Percentiles rank a stretch among this genome's conserved stretches.
Conservation (phyloP, 2,113 vertebrate species). For the Nothocercus julius region DNA sequence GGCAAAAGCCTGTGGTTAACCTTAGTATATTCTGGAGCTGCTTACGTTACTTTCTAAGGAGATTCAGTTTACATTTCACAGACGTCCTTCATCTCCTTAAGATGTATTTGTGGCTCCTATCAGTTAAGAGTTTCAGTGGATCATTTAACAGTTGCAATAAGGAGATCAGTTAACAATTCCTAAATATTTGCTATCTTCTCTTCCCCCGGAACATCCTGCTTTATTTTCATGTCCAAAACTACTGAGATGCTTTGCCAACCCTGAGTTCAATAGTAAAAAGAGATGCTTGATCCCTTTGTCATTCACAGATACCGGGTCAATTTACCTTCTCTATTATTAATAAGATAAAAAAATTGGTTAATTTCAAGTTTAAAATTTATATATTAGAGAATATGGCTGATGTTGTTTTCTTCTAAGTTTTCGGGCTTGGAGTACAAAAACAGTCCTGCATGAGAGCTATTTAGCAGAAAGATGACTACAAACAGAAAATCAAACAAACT, state of each 20-base stretch:
- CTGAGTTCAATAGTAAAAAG: not conserved
- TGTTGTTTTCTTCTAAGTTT: not conserved
- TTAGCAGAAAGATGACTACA: not conserved
- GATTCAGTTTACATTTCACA: not conserved
- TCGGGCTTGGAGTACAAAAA: not conserved
- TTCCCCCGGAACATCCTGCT: not conserved
- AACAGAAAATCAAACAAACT: not conserved
- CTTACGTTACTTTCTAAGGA: not conserved
- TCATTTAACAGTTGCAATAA: not conserved
- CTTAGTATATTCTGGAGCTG: not conserved
- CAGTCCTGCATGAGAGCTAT: not conserved
- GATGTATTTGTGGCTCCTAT: not conserved
- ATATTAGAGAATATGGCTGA: not conserved
- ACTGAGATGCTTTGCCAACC: not conserved
- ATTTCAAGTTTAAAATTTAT: not conserved
- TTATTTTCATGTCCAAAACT: not conserved
- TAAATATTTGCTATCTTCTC: constrained; percentile 7
- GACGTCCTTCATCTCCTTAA: not conserved
- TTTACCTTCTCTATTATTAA: not conserved
- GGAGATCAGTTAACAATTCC: not conserved
- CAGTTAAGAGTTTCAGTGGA: not conserved
- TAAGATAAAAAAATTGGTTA: not conserved
- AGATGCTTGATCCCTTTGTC: not conserved
- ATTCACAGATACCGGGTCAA: accelerated
- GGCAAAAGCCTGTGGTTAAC: not conserved